Conservation (phyloP, 2,113 vertebrate genomes). For the Daboia siamensis region DNA sequence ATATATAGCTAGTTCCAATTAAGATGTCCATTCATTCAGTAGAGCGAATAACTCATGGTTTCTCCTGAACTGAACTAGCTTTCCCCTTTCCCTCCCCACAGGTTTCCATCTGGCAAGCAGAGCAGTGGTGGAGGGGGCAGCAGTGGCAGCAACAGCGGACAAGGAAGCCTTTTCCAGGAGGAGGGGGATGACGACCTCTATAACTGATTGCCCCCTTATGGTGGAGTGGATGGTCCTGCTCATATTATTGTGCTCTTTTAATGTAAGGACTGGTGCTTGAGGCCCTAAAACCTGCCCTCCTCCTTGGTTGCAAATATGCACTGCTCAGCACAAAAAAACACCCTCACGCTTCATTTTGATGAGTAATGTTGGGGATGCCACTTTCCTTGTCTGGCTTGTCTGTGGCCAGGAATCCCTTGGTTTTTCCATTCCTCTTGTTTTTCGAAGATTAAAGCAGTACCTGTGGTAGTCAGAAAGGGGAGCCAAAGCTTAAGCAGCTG, state of each 20-base stretch:
- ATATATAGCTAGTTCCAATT: background rate
- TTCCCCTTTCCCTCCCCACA: slow-evolving; percentile 1
- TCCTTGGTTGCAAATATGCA: background rate
- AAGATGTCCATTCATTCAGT: background rate
- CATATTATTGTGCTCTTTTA: slow-evolving; percentile 6
- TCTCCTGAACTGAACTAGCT: slow-evolving; percentile 13
- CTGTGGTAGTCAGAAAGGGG: background rate
- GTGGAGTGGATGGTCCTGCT: background rate
- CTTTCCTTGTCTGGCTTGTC: background rate
- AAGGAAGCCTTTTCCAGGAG: slow-evolving; percentile 58
- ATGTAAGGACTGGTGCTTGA: background rate
- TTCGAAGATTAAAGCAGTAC: background rate
- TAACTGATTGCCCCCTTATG: slow-evolving; percentile 55
- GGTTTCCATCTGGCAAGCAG: slow-evolving; percentile 69
- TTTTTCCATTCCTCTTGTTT: background rate
- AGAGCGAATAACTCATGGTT: background rate
- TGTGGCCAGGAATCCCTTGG: background rate
- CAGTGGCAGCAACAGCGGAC: slow-evolving; percentile 43
- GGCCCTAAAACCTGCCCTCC: background rate
- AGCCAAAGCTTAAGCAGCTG: slow-evolving; percentile 2
- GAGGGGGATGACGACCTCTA: slow-evolving; percentile 76
- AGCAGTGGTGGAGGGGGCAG: slow-evolving; percentile 42
- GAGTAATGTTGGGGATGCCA: background rate
- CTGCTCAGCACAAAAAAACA: background rate
- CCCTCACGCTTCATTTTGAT: background rate